A percentile compares a stretch with the other conserved stretches of the same genome.
phyloP scores from a whole-genome alignment of 2,113 vertebrate genomes.

The Sphyrna mokarran region DNA sequence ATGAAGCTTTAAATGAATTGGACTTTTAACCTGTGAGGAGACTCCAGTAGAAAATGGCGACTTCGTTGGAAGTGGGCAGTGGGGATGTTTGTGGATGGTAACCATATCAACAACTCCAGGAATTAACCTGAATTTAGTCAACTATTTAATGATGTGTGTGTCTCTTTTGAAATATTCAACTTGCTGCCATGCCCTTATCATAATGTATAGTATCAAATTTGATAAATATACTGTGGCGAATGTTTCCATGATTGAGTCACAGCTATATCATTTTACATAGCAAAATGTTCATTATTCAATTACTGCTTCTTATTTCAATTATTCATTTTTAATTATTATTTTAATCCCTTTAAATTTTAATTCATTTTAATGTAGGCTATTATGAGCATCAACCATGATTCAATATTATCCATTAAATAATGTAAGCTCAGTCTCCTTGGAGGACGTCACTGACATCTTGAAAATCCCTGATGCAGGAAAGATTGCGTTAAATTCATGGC shows the following conservation, averaged over 20 bases:
- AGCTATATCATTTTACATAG: not conserved
- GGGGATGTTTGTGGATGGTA: not conserved
- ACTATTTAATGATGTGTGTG: not conserved
- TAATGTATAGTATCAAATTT: not conserved
- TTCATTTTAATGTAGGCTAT: conserved; percentile 24
- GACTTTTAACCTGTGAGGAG: conserved; percentile 19
- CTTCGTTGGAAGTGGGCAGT: not conserved
- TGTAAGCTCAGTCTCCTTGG: not conserved
- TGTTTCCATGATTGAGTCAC: not conserved
- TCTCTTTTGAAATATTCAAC: not conserved
- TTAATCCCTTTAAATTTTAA: conserved; percentile 21
- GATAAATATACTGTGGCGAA: not conserved
- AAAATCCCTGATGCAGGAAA: not conserved
- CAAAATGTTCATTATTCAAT: conserved; percentile 16
- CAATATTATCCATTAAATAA: conserved; percentile 16
- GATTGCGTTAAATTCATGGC: conserved; percentile 17
- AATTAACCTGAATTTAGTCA: not conserved
- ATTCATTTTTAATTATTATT: conserved; percentile 22
- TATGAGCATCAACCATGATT: not conserved
- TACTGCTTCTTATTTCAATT: not conserved
- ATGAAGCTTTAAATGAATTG: conserved; percentile 33
- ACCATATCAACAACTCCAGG: not conserved
- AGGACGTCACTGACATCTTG: not conserved
- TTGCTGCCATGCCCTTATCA: not conserved
- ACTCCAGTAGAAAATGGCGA: not conserved